Conservation (phyloP, 2,797 vertebrate genomes). For the Amblyopsis hoosieri region DNA sequence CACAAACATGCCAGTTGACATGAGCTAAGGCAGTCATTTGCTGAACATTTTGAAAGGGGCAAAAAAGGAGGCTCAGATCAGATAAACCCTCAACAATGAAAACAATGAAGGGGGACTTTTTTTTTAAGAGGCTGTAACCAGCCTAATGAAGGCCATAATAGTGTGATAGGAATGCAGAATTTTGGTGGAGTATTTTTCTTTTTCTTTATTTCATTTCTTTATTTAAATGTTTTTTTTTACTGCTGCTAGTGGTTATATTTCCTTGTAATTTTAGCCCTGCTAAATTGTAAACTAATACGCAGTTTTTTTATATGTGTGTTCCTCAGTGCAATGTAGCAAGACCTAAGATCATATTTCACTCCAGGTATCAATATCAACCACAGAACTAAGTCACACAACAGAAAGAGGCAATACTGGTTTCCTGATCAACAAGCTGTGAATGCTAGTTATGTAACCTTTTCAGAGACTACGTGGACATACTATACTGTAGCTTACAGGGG, state of each 20-base stretch:
- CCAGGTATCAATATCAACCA: conserved; percentile 33
- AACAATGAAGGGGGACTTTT: conserved; percentile 50
- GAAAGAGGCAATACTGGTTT: conserved; percentile 25
- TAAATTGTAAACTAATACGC: conserved; percentile 43
- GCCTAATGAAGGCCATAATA: conserved; percentile 38
- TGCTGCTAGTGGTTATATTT: conserved; percentile 33
- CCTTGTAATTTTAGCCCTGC: conserved; percentile 50
- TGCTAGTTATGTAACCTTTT: neutral
- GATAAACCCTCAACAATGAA: conserved; percentile 63
- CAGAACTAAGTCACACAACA: conserved; percentile 5
- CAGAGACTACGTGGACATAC: neutral
- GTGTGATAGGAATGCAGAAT: conserved; percentile 50
- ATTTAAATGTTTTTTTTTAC: conserved; percentile 12
- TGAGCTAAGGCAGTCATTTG: conserved; percentile 23
- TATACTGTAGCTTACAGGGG: neutral
- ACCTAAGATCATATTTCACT: conserved; percentile 45
- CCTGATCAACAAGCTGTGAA: conserved; percentile 7
- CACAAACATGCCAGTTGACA: conserved; percentile 19
- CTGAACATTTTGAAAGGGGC: conserved; percentile 46
- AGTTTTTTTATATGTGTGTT: conserved; percentile 26
- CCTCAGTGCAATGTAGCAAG: conserved; percentile 24
- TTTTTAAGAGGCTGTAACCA: conserved; percentile 43
- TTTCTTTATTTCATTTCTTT: too few relatives aligned
- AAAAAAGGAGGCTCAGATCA: conserved; percentile 39
- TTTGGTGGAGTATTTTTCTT: conserved; percentile 42